These are phyloP conservation scores for Alitta virens DNA, from an alignment of 2,888 invertebrate species.

Conservation along the genomic window DNA sequence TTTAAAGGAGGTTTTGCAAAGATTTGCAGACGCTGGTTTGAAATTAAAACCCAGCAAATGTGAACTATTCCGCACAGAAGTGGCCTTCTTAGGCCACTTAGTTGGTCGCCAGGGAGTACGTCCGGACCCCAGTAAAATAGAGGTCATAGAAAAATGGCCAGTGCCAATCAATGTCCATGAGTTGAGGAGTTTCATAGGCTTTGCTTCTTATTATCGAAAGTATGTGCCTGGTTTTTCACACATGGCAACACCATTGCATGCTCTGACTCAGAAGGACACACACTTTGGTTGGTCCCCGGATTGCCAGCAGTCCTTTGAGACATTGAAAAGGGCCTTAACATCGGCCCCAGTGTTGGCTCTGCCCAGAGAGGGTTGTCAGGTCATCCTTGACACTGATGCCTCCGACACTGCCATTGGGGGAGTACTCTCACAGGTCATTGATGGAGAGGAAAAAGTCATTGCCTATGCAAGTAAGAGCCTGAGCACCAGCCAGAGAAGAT, in stretches of 20 bases:
- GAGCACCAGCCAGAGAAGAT: conserved; percentile 1
- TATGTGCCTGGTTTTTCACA: conserved; percentile 8
- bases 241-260: conserved; percentile 2
- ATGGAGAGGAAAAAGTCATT: conserved; percentile 9
- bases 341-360: conserved; percentile 17
- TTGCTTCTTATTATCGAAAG: conserved; percentile 8
- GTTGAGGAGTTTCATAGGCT: neutral
- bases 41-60: conserved; percentile 8
- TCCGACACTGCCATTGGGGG: conserved; percentile 10
- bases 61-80: neutral
- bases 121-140: neutral
- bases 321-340: conserved; percentile 1
- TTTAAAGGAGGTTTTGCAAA: no score
- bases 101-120: neutral
- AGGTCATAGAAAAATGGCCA: neutral
- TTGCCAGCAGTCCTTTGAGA: neutral
- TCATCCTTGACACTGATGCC: conserved; percentile 14
- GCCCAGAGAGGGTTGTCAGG: neutral
- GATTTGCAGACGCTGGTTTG: neutral
- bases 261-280: neutral
- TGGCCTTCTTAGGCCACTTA: neutral
- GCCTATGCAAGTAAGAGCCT: conserved; percentile 14
- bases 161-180: neutral
- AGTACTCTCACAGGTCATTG: conserved; percentile 15
- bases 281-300: conserved; percentile 17